Base-by-base conservation (phyloP, 2,888 invertebrate genomes). In the Cataglyphis albicans region DNA sequence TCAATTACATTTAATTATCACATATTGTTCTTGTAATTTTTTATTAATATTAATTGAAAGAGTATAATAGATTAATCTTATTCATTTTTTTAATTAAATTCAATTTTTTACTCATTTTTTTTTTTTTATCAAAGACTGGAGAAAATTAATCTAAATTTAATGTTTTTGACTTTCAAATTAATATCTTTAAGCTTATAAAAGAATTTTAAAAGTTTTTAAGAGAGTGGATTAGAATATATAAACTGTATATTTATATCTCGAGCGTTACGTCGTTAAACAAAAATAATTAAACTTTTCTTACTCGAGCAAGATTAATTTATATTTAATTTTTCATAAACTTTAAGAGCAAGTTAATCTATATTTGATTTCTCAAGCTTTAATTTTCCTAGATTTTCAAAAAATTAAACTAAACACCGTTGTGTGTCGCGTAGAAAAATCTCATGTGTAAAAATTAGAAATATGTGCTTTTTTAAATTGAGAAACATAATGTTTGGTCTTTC, bases 91-190 rank as follows among this genome's bases (percentile, higher is more conserved):
- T 55, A 55, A 25, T 25, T 25, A 25, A 25, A 25, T 25, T 1
- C 25, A 25, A 1, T 1, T 25, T 25, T 25, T 25, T 25, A 25
- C 1, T 25, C 25, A 25, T 21, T 21, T 25, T 25, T 25, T 25
- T 25, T 15, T 59, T 25, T 29, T 59, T 1, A 25, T 25, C 21
- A 55, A 25, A 21, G 21, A 55, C 21, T 35, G 35, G 32, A 70
- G 15, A 70, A 67, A 44, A 52, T 68, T 48, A 35, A 52, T 52
- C 2, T 70, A 15, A 5, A 70, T 10, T 21, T 65, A 44, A 65
- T 10, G 2, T 70, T 55, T 9, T 7, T 15, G 32, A 18, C 10
- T 72, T 61, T 65, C 21, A 21, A 6, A 6, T 52, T 29, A 70
- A 15, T 68, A 48, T 29, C 29, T 9, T 4, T 18, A 12, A 68